phyloP scores from a whole-genome alignment of 2,888 invertebrate genomes.

The Melinopterus prodromus region DNA sequence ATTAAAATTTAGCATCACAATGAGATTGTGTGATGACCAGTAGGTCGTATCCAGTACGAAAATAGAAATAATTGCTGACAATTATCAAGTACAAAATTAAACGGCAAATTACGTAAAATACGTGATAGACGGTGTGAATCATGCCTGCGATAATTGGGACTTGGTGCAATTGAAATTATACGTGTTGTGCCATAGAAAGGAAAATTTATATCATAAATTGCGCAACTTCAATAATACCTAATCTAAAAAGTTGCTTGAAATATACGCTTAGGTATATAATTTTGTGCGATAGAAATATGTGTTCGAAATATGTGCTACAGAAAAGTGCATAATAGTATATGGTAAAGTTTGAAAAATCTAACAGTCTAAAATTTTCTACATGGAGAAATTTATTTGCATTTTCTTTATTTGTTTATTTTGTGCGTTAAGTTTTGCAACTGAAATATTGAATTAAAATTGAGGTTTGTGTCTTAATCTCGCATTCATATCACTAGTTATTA shows the following conservation, averaged over 20 bases:
- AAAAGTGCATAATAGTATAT: too few relatives aligned
- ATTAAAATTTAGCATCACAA: slow-evolving; percentile 8
- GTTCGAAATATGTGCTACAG: too few relatives aligned
- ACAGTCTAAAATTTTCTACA: too few relatives aligned
- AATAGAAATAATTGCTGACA: slow-evolving; percentile 19
- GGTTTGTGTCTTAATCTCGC: too few relatives aligned
- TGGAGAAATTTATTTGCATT: too few relatives aligned
- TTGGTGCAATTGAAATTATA: not conserved
- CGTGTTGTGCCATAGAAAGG: not conserved
- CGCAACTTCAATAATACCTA: not conserved
- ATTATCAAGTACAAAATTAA: slow-evolving; percentile 15
- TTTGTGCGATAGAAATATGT: too few relatives aligned
- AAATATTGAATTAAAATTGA: too few relatives aligned
- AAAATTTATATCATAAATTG: not conserved
- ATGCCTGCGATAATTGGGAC: not conserved
- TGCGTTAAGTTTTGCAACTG: too few relatives aligned
- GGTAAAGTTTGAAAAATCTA: too few relatives aligned
- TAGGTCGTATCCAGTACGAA: slow-evolving; percentile 5
- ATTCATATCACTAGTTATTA: too few relatives aligned
- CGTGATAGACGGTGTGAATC: slow-evolving; percentile 10
- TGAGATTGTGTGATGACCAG: slow-evolving; percentile 18
- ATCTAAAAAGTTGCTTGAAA: not conserved
- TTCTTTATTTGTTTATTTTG: too few relatives aligned
- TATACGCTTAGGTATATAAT: too few relatives aligned
- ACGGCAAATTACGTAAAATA: slow-evolving; percentile 20